Conservation (phyloP, 2,797 vertebrate species). For the Coregonus suidteri region DNA sequence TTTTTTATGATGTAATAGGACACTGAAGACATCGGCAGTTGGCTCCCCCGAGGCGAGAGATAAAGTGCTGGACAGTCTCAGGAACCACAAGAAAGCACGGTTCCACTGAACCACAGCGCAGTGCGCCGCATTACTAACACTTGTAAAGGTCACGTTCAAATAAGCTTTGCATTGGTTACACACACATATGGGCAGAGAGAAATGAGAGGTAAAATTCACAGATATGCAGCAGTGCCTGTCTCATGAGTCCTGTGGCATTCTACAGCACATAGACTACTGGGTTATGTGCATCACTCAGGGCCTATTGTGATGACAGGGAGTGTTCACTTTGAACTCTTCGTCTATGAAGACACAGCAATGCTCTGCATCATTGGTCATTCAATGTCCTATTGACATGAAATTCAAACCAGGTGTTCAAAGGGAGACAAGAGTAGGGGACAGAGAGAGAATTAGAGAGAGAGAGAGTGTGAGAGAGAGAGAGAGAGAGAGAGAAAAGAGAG, state of each 20-base stretch:
- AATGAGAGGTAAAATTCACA: constrained; percentile 27
- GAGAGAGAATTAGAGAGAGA: neutral
- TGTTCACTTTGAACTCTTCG: neutral
- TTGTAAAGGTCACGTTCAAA: constrained; percentile 62
- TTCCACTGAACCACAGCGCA: constrained; percentile 53
- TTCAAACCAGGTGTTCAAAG: neutral
- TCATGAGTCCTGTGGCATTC: constrained; percentile 24
- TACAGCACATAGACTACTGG: constrained; percentile 7
- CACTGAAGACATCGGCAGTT: constrained; percentile 48
- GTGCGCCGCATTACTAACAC: constrained; percentile 37
- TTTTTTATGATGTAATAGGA: constrained; percentile 68
- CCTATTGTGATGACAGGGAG: neutral
- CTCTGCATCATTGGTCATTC: neutral
- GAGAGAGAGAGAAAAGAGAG: neutral
- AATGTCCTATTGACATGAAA: neutral
- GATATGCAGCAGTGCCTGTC: constrained; percentile 22
- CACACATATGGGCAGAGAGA: constrained; percentile 19
- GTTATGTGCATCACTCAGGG: neutral
- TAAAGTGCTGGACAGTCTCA: constrained; percentile 56
- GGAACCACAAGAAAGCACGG: constrained; percentile 45
- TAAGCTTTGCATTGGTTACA: constrained; percentile 45
- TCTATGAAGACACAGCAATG: neutral
- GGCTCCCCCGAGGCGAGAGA: constrained; percentile 57
- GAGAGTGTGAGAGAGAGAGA: neutral
- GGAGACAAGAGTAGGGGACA: neutral